Evolutionary conservation across 2,797 vertebrate species (phyloP).

Genomic region (Micropoecilia bifurca): DNA sequence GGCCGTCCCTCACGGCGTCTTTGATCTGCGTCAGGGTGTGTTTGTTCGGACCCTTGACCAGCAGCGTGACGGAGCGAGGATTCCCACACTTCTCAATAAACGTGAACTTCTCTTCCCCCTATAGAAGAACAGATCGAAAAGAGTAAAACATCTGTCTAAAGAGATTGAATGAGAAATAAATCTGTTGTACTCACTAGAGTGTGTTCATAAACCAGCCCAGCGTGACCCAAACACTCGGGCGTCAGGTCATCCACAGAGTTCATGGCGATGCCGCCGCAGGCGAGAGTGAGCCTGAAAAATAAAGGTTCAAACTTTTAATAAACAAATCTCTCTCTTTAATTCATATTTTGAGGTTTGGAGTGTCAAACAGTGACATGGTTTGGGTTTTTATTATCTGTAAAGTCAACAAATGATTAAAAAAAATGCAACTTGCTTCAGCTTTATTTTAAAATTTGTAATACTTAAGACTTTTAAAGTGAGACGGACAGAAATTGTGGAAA

Average conservation of each 20-base stretch:
- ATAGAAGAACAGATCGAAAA: conserved; percentile 12
- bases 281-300: conserved; percentile 86
- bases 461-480: not conserved
- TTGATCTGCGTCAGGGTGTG: conserved; percentile 97
- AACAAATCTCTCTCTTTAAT: not conserved
- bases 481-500: not conserved
- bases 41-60: conserved; percentile 94
- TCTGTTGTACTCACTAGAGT: conserved; percentile 84
- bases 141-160: not conserved
- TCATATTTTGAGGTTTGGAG: not conserved
- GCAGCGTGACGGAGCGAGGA: conserved; percentile 88
- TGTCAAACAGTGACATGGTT: not conserved
- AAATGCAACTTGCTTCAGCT: not conserved
- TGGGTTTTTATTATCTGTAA: not conserved
- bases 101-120: conserved; percentile 91
- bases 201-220: conserved; percentile 94
- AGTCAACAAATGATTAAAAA: not conserved
- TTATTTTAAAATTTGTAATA: not conserved
- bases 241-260: conserved; percentile 94
- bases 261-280: conserved; percentile 94
- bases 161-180: not conserved
- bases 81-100: conserved; percentile 92
- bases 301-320: not conserved
- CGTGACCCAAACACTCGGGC: conserved; percentile 90
- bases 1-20: conserved; percentile 93